A percentile compares a stretch with the other conserved stretches of the same genome.
Conservation (phyloP, 2,113 vertebrate genomes). For the Rhadina sibilatrix region DNA sequence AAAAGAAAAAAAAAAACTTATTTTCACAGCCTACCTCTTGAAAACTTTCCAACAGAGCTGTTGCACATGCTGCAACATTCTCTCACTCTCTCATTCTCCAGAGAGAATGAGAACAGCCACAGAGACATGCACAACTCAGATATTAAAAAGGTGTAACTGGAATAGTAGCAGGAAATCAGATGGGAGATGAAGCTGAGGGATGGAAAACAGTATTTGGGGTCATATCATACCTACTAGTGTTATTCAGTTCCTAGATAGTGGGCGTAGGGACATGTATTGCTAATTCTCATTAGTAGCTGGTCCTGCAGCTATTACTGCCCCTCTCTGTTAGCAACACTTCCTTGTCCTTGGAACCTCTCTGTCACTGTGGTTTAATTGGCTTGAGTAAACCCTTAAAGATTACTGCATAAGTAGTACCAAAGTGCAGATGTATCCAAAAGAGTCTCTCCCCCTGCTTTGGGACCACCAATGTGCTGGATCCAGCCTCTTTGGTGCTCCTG, state of each 20-base stretch:
- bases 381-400: background rate
- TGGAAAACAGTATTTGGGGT: background rate
- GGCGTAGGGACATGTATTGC: background rate
- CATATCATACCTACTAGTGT: background rate
- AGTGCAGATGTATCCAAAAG: background rate
- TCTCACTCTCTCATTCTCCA: background rate
- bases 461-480: background rate
- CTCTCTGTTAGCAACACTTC: background rate
- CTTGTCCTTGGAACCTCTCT: background rate
- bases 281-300: background rate
- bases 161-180: background rate
- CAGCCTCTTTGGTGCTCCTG: background rate
- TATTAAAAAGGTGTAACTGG: background rate
- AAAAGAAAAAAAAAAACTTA: background rate
- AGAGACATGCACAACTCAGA: background rate
- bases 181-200: background rate
- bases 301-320: background rate
- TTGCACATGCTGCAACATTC: background rate
- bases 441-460: background rate
- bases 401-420: background rate
- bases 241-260: background rate
- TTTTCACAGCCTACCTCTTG: background rate
- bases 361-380: background rate
- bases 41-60: background rate
- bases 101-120: background rate